Base-by-base conservation (phyloP, 64 coral and sea anemone genomes). In the Actinia tenebrosa region DNA sequence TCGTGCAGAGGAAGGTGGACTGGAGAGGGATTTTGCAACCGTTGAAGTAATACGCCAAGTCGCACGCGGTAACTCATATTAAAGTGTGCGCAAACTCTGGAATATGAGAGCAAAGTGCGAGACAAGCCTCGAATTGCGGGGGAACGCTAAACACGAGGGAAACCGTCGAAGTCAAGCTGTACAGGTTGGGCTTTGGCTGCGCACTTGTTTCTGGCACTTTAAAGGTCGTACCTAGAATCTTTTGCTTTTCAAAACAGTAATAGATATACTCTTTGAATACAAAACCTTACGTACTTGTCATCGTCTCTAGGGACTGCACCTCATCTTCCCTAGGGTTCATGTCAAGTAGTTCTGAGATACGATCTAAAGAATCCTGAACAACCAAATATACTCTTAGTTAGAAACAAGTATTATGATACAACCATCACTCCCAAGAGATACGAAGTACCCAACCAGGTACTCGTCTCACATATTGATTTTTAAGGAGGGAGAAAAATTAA, bases 341-440 rank as follows among this genome's bases (percentile, higher is more conserved):
- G 30, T 87, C 85, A 19, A 91, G 37, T 2, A 91, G 78, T 15
- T 91, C 90, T n/a, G 44, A 22, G 17, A 91, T 80, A 23, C 90
- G 71, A 27, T 91, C 90, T 86, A 46, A 50, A 52, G 84, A 91
- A 83, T 91, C 90, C 90, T 91, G 45, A 6, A 64, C 18, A 61
- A 61, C 6, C 45, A 42, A 22, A 27, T 44, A 27, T 60, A 22
- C 1, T 10, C 6, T 7, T 19, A 53, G 23, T 64, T 60, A 30
- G 56, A 85, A 60, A 23, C 26, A n/a, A n/a, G n/a, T n/a, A n/a
- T n/a, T n/a, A n/a, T n/a, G n/a, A n/a, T n/a, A n/a, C n/a, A n/a
- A n/a, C n/a, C n/a, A n/a, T n/a, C n/a, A n/a, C n/a, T n/a, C n/a
- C n/a, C n/a, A n/a, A n/a, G n/a, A n/a, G n/a, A n/a, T n/a, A n/a